phyloP scores from a whole-genome alignment of 2,113 vertebrate genomes.

The Donacobius atricapilla region DNA sequence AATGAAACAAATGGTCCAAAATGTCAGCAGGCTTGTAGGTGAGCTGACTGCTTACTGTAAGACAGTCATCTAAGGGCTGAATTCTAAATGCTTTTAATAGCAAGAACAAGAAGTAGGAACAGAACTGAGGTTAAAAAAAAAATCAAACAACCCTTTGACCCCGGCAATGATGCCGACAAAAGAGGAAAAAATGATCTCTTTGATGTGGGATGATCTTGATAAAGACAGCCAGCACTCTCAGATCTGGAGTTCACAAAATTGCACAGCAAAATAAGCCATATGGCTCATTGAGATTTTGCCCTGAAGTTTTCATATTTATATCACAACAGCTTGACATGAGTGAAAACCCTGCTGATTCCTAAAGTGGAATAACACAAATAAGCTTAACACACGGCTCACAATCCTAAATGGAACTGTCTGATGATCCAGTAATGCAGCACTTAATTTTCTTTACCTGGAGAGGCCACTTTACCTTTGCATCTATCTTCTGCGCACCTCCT shows the following conservation, averaged over 20 bases:
- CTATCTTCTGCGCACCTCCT: neutral
- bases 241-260: neutral
- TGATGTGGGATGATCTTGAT: neutral
- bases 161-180: neutral
- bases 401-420: neutral
- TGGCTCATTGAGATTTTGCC: neutral
- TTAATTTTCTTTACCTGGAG: neutral
- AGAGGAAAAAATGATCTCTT: neutral
- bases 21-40: neutral
- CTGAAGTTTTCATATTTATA: constrained; percentile 21
- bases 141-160: neutral
- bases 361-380: neutral
- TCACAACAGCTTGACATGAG: neutral
- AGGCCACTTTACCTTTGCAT: neutral
- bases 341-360: constrained; percentile 4
- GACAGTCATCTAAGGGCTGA: neutral
- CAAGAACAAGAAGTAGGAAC: neutral
- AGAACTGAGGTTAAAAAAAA: neutral
- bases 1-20: neutral
- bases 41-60: neutral
- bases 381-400: neutral
- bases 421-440: neutral
- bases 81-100: neutral
- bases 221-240: neutral
- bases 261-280: neutral